A percentile compares a stretch with the other conserved stretches of the same genome.
Evolutionary conservation across 2,888 invertebrate genomes (phyloP).

Genomic region (Camponotus fellah): DNA sequence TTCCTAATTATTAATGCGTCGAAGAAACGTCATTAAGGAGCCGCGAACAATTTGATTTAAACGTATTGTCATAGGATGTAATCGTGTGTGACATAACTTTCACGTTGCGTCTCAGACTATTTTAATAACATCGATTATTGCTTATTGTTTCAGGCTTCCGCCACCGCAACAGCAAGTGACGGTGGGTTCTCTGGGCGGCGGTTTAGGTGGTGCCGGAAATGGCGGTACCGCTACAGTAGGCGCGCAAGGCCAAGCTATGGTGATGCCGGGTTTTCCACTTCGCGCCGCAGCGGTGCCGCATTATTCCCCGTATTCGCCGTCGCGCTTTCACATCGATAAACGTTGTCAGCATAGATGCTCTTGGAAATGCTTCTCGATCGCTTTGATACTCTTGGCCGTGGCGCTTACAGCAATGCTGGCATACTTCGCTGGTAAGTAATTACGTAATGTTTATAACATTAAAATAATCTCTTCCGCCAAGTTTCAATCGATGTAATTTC

Average conservation of each 20-base stretch:
- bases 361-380: slow-evolving; percentile 98
- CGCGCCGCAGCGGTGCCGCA: slow-evolving; percentile 91
- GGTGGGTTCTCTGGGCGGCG: slow-evolving; percentile 87
- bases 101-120: neutral
- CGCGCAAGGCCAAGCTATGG: slow-evolving; percentile 91
- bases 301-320: slow-evolving; percentile 96
- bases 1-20: slow-evolving; percentile 3
- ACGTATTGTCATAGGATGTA: neutral
- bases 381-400: slow-evolving; percentile 96
- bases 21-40: neutral
- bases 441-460: neutral
- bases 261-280: slow-evolving; percentile 96
- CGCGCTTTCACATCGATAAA: slow-evolving; percentile 97
- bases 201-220: slow-evolving; percentile 85
- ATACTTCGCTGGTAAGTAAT: slow-evolving; percentile 96
- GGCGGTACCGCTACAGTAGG: slow-evolving; percentile 89
- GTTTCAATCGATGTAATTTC: neutral
- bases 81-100: neutral
- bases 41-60: neutral
- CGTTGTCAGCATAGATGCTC: slow-evolving; percentile 97
- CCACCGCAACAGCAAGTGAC: slow-evolving; percentile 87
- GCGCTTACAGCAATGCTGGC: slow-evolving; percentile 97
- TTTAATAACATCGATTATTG: slow-evolving; percentile 13
- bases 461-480: neutral
- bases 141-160: slow-evolving; percentile 86